phyloP scores from a whole-genome alignment of 2,113 vertebrate species.

The Seriola rivoliana region DNA sequence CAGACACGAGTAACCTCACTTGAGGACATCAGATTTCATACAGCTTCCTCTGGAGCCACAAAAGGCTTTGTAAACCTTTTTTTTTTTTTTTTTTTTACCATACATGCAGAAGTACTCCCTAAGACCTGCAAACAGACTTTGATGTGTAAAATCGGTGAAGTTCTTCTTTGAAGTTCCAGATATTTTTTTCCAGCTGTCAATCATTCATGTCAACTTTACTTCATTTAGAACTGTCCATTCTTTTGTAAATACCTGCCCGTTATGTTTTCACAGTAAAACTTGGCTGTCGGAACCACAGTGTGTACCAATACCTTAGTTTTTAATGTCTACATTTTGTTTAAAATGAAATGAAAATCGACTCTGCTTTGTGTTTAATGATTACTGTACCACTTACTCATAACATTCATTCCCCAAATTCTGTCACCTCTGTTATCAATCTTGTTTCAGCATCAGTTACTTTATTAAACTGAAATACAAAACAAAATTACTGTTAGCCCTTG shows the following conservation, averaged over 20 bases:
- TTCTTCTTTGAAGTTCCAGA: conserved; percentile 1
- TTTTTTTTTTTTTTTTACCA: neutral
- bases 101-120: neutral
- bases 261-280: conserved; percentile 14
- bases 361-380: neutral
- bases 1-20: neutral
- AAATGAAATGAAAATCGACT: neutral
- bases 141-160: neutral
- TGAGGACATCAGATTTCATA: neutral
- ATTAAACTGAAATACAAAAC: conserved; percentile 35
- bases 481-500: neutral
- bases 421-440: neutral
- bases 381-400: conserved; percentile 4
- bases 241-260: conserved; percentile 5
- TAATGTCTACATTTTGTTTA: conserved; percentile 43
- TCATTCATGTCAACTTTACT: conserved; percentile 1
- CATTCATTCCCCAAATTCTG: conserved; percentile 6
- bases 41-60: neutral
- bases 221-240: neutral
- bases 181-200: neutral
- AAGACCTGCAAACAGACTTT: neutral
- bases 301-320: conserved; percentile 34
- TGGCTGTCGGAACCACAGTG: conserved; percentile 8
- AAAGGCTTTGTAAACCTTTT: neutral
- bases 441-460: conserved; percentile 21